Evolutionary conservation across 2,797 vertebrate genomes (phyloP).

Genomic region (Sebastes trivittatus): DNA sequence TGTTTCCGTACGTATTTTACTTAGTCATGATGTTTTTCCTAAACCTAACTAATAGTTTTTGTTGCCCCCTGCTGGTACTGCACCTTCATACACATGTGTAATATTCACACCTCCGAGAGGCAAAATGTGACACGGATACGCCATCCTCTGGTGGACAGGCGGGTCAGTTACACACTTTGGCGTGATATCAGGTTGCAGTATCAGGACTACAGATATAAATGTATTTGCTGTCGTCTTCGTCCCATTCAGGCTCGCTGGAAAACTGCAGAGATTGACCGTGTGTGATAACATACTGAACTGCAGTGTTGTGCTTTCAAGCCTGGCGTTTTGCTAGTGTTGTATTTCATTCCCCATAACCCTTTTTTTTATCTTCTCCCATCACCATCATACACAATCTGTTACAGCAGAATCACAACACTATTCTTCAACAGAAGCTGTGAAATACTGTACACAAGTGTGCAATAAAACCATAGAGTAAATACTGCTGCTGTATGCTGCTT

Average conservation of each 20-base stretch:
- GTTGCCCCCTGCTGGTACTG: no score
- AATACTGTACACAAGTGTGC: not conserved
- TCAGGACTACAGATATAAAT: not conserved
- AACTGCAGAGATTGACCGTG: not conserved
- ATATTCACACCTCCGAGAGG: no score
- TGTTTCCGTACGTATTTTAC: no score
- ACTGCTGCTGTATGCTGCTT: slow-evolving; percentile 14
- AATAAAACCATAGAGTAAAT: slow-evolving; percentile 27
- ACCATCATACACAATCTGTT: not conserved
- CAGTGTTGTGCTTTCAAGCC: slow-evolving; percentile 6
- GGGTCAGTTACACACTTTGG: no score
- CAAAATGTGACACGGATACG: no score
- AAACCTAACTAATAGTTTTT: no score
- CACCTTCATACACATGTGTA: no score
- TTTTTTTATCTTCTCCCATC: not conserved
- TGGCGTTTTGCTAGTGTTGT: not conserved
- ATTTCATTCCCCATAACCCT: not conserved
- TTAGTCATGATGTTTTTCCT: no score
- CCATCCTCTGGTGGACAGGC: no score
- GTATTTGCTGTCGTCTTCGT: not conserved
- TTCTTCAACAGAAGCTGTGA: not conserved
- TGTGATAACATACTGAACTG: not conserved
- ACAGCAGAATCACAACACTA: not conserved
- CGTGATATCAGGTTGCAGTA: no score
- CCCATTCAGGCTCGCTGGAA: not conserved